Base-by-base conservation (phyloP, 2,113 vertebrate species). In the Ursus arctos region DNA sequence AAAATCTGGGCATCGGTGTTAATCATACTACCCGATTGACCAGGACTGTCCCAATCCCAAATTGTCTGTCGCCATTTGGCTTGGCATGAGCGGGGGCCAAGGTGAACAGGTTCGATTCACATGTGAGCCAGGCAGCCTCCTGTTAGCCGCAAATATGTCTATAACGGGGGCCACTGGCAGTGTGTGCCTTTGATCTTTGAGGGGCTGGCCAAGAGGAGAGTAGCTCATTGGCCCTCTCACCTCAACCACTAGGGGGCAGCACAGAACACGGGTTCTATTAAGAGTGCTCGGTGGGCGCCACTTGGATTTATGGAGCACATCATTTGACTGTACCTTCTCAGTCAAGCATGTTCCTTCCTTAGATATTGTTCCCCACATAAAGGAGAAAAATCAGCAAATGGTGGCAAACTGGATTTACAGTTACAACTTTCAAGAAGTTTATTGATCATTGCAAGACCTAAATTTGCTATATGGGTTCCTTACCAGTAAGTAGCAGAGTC, bases 151-250 rank as follows among this genome's bases (percentile, higher is more conserved):
- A 82, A 15, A 74, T 8, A 1, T 40, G 24, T 61, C 65, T 67
- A 12, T 7, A 57, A 59, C 6, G 2, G 19, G 21, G 6, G 19
- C 10, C 11, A 40, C 6, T 0, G 5, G 31, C 57, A 21, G 26
- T 8, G 1, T 31, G 57, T 74, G 26, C 82, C 53, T 87, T 49
- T 83, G 51, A 18, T n/a, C 40, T 88, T n/a, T 10, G 12, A 6
- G 13, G 1, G 0, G 18, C n/a, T 40, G 36, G 26, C 63, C 21
- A 57, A 15, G 36, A 76, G 55, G 40, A 87, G 80, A 15, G 28
- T 19, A 33, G 63, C 28, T 87, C 33, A 22, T 16, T 26, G 36
- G 6, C 24, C 36, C 3, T 94, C 40, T 95, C 91, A 77, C 24
- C 19, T 33, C 6, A 69, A 36, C 63, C 83, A 43, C 72, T 51